Evolutionary conservation across 2,797 vertebrate species (phyloP), one percentile per base, ranked within the genome.

Genomic region (Monodelphis domestica): DNA sequence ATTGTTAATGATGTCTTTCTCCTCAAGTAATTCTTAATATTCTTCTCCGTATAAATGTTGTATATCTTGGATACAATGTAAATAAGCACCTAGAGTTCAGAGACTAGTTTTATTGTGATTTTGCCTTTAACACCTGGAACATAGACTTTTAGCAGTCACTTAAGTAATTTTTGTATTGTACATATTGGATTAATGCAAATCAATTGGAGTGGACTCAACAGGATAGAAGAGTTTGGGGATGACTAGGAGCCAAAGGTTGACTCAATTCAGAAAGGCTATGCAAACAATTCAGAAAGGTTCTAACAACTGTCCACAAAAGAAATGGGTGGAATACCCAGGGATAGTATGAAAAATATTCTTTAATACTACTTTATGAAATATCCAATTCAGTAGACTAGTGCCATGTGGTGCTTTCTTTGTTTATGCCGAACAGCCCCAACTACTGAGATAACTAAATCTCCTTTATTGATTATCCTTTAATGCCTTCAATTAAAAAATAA

Each of bases 281-380:
- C 21, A 45, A 21, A 78, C n/a, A 70, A 38, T 38, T 70, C 17
- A 70, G n/a, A 70, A 38, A 45, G 21, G n/a, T 78, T 45, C n/a
- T 21, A 78, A 45, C 10, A 45, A 33, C 38, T 45, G 17, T 24
- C 33, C 63, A 63, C 70, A 45, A 78, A 21, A 45, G 11, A 78
- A 1, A 70, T 70, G 7, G 45, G 38, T 24, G 11, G 21, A 45
- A 78, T 45, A 9, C 38, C n/a, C 21, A 45, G 1, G 53, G 4
- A 87, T 52, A 63, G 29, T 89, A 12, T 90, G 5, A 87, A 12
- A 93, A 5, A 52, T 55, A 4, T n/a, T 54, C 5, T 54, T 84
- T 95, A 91, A 56, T 78, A 55, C 15, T 5, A 38, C 87, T 55
- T 93, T 84, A 5, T 90, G 84, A 90, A 50, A 55, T 53, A 88